Evolutionary conservation across 2,797 vertebrate species (phyloP).

Genomic region (Poeciliopsis infans): DNA sequence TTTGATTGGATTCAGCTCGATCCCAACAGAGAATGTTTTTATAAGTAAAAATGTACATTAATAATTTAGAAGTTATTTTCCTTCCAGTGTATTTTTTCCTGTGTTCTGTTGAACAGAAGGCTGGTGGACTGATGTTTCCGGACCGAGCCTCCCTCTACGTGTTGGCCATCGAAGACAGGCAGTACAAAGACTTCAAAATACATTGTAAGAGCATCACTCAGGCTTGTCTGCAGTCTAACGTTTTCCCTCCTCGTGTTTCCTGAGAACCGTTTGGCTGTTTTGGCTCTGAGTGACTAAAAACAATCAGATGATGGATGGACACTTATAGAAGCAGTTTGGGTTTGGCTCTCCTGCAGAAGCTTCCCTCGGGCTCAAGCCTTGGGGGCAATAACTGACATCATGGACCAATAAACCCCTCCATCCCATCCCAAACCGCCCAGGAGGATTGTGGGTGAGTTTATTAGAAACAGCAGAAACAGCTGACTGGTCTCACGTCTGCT

Average conservation of each 20-base stretch:
- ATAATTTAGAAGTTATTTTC: background rate
- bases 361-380: slow-evolving; percentile 25
- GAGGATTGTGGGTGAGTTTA: slow-evolving; percentile 44
- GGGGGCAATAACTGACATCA: slow-evolving; percentile 47
- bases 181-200: slow-evolving; percentile 99
- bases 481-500: slow-evolving; percentile 28
- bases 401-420: slow-evolving; percentile 56
- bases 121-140: slow-evolving; percentile 98
- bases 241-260: background rate
- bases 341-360: slow-evolving; percentile 24
- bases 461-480: slow-evolving; percentile 33
- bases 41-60: background rate
- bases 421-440: slow-evolving; percentile 36
- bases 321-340: slow-evolving; percentile 9
- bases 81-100: slow-evolving; percentile 45
- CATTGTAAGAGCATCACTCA: slow-evolving; percentile 88
- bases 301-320: slow-evolving; percentile 12
- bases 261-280: background rate
- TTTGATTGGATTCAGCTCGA: too few species aligned
- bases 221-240: slow-evolving; percentile 18
- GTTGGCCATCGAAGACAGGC: slow-evolving; percentile 97
- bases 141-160: slow-evolving; percentile 97
- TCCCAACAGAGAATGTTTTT: too few species aligned
- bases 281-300: background rate
- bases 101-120: slow-evolving; percentile 87